Conservation (phyloP, 1,140 invertebrate species). For the Calephelis virginiensis region DNA sequence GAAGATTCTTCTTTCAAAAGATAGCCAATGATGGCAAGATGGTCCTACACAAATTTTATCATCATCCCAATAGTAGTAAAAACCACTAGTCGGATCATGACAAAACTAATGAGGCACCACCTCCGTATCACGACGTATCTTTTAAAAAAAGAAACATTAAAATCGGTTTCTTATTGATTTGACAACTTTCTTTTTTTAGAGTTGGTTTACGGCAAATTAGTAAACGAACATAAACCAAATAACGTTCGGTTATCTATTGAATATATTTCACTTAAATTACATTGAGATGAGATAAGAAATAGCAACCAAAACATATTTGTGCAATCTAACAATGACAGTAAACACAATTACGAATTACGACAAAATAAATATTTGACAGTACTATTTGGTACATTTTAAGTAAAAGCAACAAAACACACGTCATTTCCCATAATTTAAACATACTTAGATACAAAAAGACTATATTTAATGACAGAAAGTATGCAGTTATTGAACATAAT, state of each 20-base stretch:
- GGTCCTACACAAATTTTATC: too few relatives aligned
- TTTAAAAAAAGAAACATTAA: too few relatives aligned
- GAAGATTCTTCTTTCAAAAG: not conserved
- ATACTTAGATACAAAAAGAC: constrained; percentile 17
- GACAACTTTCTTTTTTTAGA: too few relatives aligned
- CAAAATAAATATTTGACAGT: constrained; percentile 16
- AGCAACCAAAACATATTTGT: constrained; percentile 26
- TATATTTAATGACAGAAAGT: constrained; percentile 14
- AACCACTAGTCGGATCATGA: too few relatives aligned
- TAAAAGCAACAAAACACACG: constrained; percentile 14
- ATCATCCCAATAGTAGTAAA: too few relatives aligned
- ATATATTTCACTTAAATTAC: not conserved
- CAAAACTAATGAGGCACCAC: not conserved
- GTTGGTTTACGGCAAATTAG: too few relatives aligned
- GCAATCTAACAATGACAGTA: constrained; percentile 21
- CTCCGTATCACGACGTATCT: too few relatives aligned
- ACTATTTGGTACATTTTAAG: constrained; percentile 5
- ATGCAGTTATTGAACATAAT: constrained; percentile 14
- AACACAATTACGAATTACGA: constrained; percentile 21
- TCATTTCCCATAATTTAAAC: constrained; percentile 17
- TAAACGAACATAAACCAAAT: too few relatives aligned
- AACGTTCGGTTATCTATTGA: not conserved
- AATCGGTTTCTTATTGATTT: too few relatives aligned
- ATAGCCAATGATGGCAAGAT: not conserved
- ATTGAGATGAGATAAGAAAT: constrained; percentile 29